These are phyloP conservation scores for Agapetus fuscipes DNA, from an alignment of 2,888 invertebrate species.

Conservation along the genomic window DNA sequence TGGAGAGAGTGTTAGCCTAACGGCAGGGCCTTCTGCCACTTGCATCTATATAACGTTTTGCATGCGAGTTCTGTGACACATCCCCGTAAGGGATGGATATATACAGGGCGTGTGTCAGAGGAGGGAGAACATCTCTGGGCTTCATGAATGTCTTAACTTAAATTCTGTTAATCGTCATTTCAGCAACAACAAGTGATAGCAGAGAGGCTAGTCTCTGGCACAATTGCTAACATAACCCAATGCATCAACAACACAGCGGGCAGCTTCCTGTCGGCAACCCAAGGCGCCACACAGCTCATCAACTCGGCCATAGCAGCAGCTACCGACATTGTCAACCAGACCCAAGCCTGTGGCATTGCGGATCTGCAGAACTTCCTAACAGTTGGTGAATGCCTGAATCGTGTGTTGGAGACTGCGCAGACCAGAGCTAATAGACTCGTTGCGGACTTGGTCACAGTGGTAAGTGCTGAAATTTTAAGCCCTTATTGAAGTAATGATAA, in stretches of 20 bases:
- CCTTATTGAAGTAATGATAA: no score
- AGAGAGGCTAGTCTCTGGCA: constrained; percentile 1
- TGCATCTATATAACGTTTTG: no score
- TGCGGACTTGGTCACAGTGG: neutral
- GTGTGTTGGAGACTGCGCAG: neutral
- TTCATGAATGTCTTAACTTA: no score
- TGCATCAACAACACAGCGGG: constrained; percentile 1
- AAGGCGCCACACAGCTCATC: neutral
- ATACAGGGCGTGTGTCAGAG: no score
- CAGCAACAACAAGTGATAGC: constrained; percentile 5
- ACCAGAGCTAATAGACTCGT: neutral
- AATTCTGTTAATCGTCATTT: neutral
- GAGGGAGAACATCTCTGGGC: no score
- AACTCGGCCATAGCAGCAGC: constrained; percentile 3
- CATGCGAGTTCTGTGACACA: no score
- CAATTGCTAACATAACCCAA: constrained; percentile 1
- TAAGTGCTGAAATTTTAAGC: constrained; percentile 1
- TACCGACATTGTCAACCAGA: neutral
- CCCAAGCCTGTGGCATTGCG: constrained; percentile 8
- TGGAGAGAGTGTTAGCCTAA: no score
- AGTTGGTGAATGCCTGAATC: constrained; percentile 11
- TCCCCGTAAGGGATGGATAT: no score
- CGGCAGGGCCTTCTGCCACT: no score
- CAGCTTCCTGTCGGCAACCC: neutral
- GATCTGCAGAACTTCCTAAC: constrained; percentile 6